Evolutionary conservation across 2,113 vertebrate genomes (phyloP).

Genomic region (Micromys minutus): DNA sequence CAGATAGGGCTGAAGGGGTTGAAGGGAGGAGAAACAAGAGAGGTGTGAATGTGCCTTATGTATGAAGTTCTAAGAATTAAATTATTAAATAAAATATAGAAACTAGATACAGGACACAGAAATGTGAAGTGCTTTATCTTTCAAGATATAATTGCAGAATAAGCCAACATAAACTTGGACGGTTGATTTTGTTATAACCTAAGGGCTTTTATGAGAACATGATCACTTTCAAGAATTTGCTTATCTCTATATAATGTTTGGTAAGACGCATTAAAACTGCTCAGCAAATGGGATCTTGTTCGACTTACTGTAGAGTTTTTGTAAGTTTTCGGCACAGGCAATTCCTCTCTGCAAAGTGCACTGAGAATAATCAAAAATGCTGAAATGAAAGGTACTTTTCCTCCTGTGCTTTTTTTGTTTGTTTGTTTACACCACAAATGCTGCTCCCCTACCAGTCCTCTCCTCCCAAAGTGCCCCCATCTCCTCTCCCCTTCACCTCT

Average conservation of each 20-base stretch:
- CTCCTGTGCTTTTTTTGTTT: background rate
- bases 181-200: background rate
- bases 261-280: background rate
- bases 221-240: slow-evolving; percentile 44
- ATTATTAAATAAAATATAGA: background rate
- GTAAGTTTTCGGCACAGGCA: slow-evolving; percentile 2
- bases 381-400: slow-evolving; percentile 14
- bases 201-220: slow-evolving; percentile 29
- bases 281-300: slow-evolving; percentile 33
- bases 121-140: background rate
- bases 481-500: too few relatives aligned
- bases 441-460: too few relatives aligned
- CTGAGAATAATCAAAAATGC: slow-evolving; percentile 9
- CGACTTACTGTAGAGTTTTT: slow-evolving; percentile 30
- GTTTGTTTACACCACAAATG: too few relatives aligned
- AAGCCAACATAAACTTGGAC: background rate
- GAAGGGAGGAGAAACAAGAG: background rate
- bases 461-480: too few relatives aligned
- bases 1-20: background rate
- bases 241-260: slow-evolving; percentile 7
- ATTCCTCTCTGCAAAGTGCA: background rate
- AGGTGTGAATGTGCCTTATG: background rate
- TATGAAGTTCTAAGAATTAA: background rate
- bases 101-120: background rate
- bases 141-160: background rate